Conservation (phyloP, 2,888 invertebrate genomes). For the Netelia fuscicornis region DNA sequence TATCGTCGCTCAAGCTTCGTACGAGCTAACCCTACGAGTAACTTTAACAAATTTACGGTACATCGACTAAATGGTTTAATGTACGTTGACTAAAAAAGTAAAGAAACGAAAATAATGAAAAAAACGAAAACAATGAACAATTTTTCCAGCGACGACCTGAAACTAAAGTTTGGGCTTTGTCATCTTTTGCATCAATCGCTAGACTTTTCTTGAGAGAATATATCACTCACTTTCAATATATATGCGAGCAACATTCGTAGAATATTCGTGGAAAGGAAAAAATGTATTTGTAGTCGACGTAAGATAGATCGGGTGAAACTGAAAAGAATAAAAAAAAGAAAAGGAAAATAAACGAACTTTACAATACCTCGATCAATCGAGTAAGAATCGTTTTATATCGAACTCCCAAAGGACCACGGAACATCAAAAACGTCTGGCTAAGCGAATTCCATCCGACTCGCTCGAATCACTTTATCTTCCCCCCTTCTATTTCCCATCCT, state of each 20-base stretch:
- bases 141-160: no score
- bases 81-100: not conserved
- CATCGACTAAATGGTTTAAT: not conserved
- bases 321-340: no score
- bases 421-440: conserved; percentile 6
- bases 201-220: no score
- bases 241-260: no score
- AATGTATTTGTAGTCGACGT: not conserved
- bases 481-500: conserved; percentile 2
- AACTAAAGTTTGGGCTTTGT: no score
- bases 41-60: not conserved
- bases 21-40: not conserved
- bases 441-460: not conserved
- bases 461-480: conserved; percentile 24
- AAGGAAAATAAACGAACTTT: not conserved
- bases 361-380: not conserved
- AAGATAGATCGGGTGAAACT: not conserved
- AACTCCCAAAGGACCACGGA: not conserved
- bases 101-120: not conserved
- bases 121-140: no score
- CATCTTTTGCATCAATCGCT: no score
- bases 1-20: not conserved
- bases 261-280: not conserved
- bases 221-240: no score
- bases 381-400: conserved; percentile 24